These are phyloP conservation scores for Rhinopithecus roxellana DNA, from an alignment of 2,113 vertebrate species.

Conservation along the genomic window DNA sequence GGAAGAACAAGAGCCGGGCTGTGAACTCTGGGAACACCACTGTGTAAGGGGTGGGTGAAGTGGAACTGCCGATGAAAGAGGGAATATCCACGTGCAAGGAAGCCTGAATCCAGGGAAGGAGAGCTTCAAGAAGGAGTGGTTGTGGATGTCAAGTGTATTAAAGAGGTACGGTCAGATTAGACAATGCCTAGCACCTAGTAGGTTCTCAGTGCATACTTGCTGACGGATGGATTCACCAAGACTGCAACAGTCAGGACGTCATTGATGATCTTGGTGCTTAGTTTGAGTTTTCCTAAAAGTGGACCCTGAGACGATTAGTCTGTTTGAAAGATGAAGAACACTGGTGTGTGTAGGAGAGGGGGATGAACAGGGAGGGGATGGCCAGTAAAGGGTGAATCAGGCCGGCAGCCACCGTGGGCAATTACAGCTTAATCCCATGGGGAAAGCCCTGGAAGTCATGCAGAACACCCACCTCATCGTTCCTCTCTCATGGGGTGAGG, in stretches of 20 bases:
- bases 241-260: background rate
- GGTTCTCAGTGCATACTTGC: background rate
- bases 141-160: background rate
- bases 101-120: background rate
- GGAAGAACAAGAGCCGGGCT: background rate
- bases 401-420: background rate
- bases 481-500: background rate
- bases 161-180: background rate
- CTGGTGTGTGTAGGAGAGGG: background rate
- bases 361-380: background rate
- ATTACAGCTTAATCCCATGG: background rate
- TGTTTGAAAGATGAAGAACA: constrained; percentile 14
- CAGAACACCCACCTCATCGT: background rate
- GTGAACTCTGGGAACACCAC: background rate
- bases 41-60: background rate
- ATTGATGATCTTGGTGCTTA: background rate
- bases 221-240: background rate
- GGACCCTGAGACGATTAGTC: constrained; percentile 1
- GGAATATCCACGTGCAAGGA: background rate
- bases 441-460: background rate
- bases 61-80: background rate
- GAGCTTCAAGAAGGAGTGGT: background rate
- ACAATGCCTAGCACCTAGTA: background rate
- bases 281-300: background rate
- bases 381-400: background rate